These are phyloP conservation scores for Thereva unica DNA, from an alignment of 2,888 invertebrate genomes.

Conservation along the genomic window DNA sequence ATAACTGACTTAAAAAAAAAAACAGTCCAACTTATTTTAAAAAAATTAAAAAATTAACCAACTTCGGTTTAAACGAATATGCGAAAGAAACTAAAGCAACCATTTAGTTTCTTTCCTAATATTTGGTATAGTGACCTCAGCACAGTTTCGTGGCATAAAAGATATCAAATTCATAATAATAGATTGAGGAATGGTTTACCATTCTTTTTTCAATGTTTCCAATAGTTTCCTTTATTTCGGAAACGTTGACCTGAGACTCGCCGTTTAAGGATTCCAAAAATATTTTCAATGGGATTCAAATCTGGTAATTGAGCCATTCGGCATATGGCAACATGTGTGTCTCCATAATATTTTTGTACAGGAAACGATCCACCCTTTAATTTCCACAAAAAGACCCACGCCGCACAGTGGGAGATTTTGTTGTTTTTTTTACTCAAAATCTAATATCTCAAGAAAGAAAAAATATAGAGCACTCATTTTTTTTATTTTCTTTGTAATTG, in stretches of 20 bases:
- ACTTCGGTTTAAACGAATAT: constrained; percentile 1
- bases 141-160: constrained; percentile 4
- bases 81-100: constrained; percentile 15
- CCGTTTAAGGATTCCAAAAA: constrained; percentile 4
- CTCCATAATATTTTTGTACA: constrained; percentile 22
- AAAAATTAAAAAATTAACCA: background rate
- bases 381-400: constrained; percentile 14
- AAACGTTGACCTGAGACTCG: background rate
- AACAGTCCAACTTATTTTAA: too few species aligned
- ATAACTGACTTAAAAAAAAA: too few species aligned
- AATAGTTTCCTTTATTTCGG: background rate
- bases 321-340: constrained; percentile 21
- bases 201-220: constrained; percentile 18
- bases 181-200: background rate
- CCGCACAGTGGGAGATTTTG: too few species aligned
- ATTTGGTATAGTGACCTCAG: background rate
- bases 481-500: too few species aligned
- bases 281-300: constrained; percentile 24
- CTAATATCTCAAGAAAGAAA: too few species aligned
- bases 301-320: constrained; percentile 20
- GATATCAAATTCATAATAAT: constrained; percentile 12
- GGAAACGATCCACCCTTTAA: constrained; percentile 26
- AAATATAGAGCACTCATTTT: too few species aligned
- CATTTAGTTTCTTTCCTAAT: background rate
- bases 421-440: too few species aligned